Evolutionary conservation across 2,113 vertebrate species (phyloP), one percentile per base, ranked within the genome.

Genomic region (Amazona guildingii): DNA sequence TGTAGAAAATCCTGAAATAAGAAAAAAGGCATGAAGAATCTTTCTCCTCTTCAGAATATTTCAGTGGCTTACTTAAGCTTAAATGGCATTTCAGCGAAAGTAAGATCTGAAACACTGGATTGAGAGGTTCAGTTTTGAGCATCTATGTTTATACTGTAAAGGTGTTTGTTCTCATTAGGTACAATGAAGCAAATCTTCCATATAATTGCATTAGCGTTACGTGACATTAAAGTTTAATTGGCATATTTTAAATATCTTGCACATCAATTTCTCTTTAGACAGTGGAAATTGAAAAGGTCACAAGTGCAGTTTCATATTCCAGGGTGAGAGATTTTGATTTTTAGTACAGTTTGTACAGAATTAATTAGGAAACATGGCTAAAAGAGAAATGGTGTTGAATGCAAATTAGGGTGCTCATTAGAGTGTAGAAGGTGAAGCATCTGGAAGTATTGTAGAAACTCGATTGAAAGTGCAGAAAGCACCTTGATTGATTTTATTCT

Each of bases 201-300:
- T 97, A 81, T 98, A 98, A 98, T 98, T 97, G 96, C 93, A 97
- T 97, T 98, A 98, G 95, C 98, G 95, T 97, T 98, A 98, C 25
- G 93, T 98, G 98, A 97, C 96, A 97, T 97, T 97, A 97, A 97
- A 96, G 92, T 81, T 95, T 98, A 98, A 97, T 98, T 98, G 97
- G 90, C 96, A 97, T 98, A 93, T 98, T 98, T 97, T 80, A 98
- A 98, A 97, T 97, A 97, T 96, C 96, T 97, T 95, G 93, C 94
- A 96, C 94, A 97, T 98, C 94, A 96, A 6, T 97, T 98, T 98
- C 96, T 97, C 96, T 88, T 90, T 82, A 97, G 96, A 97, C 97
- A 96, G 92, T 97, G 96, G 98, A 98, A 97, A 97, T 97, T 97
- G 96, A 97, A 97, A 98, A 98, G 98, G 97, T 98, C 97, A 97